A percentile compares a stretch with the other conserved stretches of the same genome.
Conservation (phyloP, 2,113 vertebrate species). For the Trochalopteron elliotii region DNA sequence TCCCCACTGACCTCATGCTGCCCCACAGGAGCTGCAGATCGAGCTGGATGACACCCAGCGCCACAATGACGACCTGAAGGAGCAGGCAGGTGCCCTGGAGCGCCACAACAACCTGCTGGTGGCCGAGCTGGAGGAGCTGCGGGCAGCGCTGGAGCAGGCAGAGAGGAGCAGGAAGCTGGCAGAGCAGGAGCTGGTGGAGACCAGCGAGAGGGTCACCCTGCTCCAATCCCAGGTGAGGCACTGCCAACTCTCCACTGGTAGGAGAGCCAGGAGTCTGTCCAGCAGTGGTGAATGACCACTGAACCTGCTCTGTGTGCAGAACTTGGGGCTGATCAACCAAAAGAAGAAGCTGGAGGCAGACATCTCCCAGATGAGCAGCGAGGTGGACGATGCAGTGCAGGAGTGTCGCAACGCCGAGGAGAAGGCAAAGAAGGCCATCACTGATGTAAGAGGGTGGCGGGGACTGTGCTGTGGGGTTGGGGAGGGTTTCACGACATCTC, state of each 20-base stretch:
- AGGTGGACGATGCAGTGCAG: constrained; percentile 88
- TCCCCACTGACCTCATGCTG: accelerated
- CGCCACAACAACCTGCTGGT: constrained; percentile 83
- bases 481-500: not conserved
- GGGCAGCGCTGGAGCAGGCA: constrained; percentile 83
- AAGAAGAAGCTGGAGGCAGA: constrained; percentile 93
- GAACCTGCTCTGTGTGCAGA: constrained; percentile 69
- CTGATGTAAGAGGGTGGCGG: constrained; percentile 76
- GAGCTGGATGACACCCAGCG: constrained; percentile 86
- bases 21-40: constrained; percentile 82
- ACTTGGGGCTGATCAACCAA: constrained; percentile 88
- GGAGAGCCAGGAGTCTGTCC: not conserved
- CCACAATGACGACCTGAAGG: constrained; percentile 84
- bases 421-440: constrained; percentile 94
- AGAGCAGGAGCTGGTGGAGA: constrained; percentile 89
- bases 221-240: constrained; percentile 85
- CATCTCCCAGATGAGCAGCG: constrained; percentile 79
- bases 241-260: accelerated
- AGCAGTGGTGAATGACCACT: accelerated
- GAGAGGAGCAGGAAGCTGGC: constrained; percentile 87
- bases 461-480: accelerated
- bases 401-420: constrained; percentile 90
- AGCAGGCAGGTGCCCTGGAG: constrained; percentile 85
- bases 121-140: constrained; percentile 87
- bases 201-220: constrained; percentile 87